phyloP scores from a whole-genome alignment of 2,797 vertebrate genomes.

The Toxotes lorentzi region DNA sequence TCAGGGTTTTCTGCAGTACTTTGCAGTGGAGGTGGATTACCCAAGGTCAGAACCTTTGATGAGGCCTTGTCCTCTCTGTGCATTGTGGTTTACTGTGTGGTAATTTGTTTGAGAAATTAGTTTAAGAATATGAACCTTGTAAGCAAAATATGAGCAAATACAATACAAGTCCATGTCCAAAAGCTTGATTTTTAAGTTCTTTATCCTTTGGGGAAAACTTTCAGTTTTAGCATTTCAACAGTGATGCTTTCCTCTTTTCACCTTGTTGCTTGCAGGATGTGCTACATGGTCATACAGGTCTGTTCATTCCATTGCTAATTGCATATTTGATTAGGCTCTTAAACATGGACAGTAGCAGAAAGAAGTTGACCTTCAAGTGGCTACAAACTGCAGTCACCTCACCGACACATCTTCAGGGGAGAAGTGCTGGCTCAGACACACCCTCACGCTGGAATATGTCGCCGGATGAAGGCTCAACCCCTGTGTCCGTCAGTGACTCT shows the following conservation, averaged over 20 bases:
- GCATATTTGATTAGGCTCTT: slow-evolving; percentile 24
- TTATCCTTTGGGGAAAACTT: neutral
- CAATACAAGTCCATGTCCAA: no score
- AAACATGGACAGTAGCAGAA: slow-evolving; percentile 67
- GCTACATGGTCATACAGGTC: neutral
- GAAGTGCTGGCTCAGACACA: slow-evolving; percentile 18
- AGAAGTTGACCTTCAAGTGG: slow-evolving; percentile 69
- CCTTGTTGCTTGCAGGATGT: neutral
- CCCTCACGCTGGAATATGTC: slow-evolving; percentile 37
- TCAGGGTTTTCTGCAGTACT: no score
- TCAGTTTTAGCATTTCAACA: neutral
- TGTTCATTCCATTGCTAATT: neutral
- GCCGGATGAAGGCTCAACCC: slow-evolving; percentile 20
- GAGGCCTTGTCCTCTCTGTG: no score
- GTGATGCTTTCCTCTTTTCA: no score
- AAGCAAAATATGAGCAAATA: no score
- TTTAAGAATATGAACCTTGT: no score
- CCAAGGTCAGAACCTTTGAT: no score
- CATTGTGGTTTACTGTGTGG: no score
- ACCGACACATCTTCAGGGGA: slow-evolving; percentile 36
- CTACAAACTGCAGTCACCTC: slow-evolving; percentile 32
- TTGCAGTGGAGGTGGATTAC: no score
- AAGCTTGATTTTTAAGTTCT: no score
- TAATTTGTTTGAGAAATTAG: no score
- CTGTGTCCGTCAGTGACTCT: slow-evolving; percentile 48